Conservation (phyloP, 2,888 invertebrate genomes). For the Eupeodes luniger region DNA sequence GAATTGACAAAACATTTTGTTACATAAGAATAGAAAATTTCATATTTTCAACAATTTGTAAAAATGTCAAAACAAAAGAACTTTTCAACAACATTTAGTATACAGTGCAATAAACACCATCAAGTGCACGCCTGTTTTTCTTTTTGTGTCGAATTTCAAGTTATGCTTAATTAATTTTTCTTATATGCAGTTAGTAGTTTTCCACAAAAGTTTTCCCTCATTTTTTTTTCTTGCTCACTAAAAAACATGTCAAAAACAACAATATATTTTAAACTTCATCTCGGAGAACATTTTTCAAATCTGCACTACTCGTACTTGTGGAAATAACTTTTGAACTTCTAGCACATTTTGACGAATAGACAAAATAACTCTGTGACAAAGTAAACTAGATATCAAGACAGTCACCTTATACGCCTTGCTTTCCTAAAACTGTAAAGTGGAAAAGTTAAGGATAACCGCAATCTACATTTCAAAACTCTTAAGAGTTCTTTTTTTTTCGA, state of each 20-base stretch:
- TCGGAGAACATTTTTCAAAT: slow-evolving; percentile 33
- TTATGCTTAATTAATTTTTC: slow-evolving; percentile 32
- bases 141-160: not conserved
- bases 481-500: slow-evolving; percentile 33
- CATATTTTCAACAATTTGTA: no score
- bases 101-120: no score
- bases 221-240: not conserved
- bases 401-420: slow-evolving; percentile 28
- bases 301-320: not conserved
- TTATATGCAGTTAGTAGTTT: not conserved
- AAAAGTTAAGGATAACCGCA: slow-evolving; percentile 68
- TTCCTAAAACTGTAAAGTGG: slow-evolving; percentile 56
- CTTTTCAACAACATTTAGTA: no score
- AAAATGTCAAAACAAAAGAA: no score
- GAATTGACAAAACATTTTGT: no score
- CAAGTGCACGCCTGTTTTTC: no score
- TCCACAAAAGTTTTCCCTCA: not conserved
- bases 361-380: slow-evolving; percentile 65
- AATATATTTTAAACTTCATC: slow-evolving; percentile 44
- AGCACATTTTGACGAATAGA: slow-evolving; percentile 66
- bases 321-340: slow-evolving; percentile 51
- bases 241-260: slow-evolving; percentile 17
- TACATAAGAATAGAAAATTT: no score
- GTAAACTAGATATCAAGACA: slow-evolving; percentile 48
- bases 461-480: slow-evolving; percentile 48